phyloP scores from a whole-genome alignment of 2,113 vertebrate species.

The Oxyruncus cristatus region DNA sequence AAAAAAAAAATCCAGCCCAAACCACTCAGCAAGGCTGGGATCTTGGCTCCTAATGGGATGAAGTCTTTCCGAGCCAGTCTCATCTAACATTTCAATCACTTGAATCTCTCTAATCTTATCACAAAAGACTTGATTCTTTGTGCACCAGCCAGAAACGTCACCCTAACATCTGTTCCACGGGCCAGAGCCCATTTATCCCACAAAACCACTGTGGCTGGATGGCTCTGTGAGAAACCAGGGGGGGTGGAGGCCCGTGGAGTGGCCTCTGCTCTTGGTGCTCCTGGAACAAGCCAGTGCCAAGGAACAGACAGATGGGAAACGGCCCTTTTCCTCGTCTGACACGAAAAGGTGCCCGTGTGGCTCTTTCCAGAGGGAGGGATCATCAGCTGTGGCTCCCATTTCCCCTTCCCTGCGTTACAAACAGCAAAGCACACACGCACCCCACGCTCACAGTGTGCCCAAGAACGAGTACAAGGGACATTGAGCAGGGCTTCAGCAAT shows the following conservation, averaged over 20 bases:
- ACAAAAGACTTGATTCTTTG: constrained; percentile 37
- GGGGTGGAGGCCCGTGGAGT: neutral
- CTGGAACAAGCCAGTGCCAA: neutral
- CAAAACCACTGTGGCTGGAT: fast-evolving
- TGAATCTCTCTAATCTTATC: constrained; percentile 60
- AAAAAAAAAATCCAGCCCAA: neutral
- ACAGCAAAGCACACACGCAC: neutral
- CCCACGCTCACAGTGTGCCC: neutral
- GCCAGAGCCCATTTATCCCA: neutral
- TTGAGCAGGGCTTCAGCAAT: neutral
- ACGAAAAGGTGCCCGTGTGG: fast-evolving
- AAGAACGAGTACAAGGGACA: neutral
- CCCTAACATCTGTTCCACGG: neutral
- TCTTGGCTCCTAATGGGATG: constrained; percentile 34
- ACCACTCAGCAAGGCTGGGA: neutral
- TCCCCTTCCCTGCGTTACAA: fast-evolving
- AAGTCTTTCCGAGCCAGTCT: constrained; percentile 3
- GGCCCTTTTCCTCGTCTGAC: fast-evolving
- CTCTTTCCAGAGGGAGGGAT: neutral
- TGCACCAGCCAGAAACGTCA: neutral
- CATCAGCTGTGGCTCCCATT: neutral
- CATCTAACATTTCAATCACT: constrained; percentile 57
- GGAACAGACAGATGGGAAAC: neutral
- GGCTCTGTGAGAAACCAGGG: fast-evolving
- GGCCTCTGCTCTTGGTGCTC: neutral